A percentile compares a stretch with the other conserved stretches of the same genome.
phyloP scores from a whole-genome alignment of 2,888 invertebrate genomes.

The Stratiomys singularior region DNA sequence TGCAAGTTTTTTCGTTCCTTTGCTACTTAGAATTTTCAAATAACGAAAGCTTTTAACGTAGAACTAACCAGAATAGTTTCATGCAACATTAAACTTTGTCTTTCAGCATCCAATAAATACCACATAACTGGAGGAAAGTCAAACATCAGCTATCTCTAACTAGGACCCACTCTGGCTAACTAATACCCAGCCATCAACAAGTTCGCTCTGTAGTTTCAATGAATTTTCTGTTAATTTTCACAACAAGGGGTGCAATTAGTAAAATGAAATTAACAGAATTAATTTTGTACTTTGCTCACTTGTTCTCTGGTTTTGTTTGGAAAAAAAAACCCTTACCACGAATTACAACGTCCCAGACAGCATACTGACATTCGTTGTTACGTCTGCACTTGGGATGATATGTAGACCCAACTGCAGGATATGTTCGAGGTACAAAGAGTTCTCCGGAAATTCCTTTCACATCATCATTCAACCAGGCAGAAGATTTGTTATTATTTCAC shows the following conservation, averaged over 20 bases:
- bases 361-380: not conserved
- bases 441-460: constrained; percentile 27
- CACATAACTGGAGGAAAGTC: not conserved
- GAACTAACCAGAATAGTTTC: too few species aligned
- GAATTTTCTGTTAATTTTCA: constrained; percentile 43
- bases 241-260: constrained; percentile 49
- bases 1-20: too few species aligned
- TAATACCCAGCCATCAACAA: constrained; percentile 20
- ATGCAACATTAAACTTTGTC: too few species aligned
- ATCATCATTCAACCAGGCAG: constrained; percentile 9
- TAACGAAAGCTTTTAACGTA: too few species aligned
- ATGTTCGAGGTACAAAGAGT: not conserved
- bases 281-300: constrained; percentile 28
- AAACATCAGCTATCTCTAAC: not conserved
- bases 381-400: not conserved
- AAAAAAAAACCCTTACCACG: not conserved
- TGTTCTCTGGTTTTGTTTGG: not conserved
- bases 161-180: not conserved
- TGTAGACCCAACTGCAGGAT: not conserved
- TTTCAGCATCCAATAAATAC: not conserved
- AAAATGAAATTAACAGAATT: constrained; percentile 48
- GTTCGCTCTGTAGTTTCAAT: not conserved
- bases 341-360: not conserved
- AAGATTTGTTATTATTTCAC: constrained; percentile 23
- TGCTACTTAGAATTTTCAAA: too few species aligned